Evolutionary conservation across 2,113 vertebrate genomes (phyloP), one percentile per base, ranked within the genome.

Genomic region (Sarotherodon lohbergeri): DNA sequence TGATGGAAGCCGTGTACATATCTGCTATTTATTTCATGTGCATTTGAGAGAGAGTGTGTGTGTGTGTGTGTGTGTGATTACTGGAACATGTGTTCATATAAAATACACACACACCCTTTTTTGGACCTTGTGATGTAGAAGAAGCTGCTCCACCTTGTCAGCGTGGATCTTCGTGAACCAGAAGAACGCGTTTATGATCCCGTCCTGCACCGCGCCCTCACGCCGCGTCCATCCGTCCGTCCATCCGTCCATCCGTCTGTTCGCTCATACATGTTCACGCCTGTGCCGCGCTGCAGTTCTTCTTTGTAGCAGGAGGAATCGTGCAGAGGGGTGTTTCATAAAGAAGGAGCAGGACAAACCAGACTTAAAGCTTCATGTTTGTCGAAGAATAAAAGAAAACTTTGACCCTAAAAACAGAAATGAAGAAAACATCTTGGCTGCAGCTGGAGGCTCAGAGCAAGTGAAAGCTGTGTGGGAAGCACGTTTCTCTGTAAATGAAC

Each of bases 1-100:
- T 79, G 13, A 73, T 89, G 57, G 66, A 84, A 4, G 10, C 59
- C 61, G 83, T 95, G 89, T 92, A 94, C 41, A 95, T 94, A 94
- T 83, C 24, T 86, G 50, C 50, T 95, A 95, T 96, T 96, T 96
- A 95, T 96, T 95, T 95, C 56, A 16, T 79, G 12, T 57, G 76
- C 76, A 48, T 87, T 80, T 81, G 52, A 66, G 57, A 46, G 80
- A 84, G 63, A 76, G 36, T 52, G 76, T 73, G 54, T 82, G 82
- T 36, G 80, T 29, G 48, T 27, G 68, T 13, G 55, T 5, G 78
- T 55, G 19, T 52, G 66, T 46, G 55, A 16, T 4, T 71, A 16
- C 34, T 71, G 36, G 12, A 87, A 39, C 39, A 17, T 36, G 24
- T 86, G 57, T 79, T 87, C 11, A 29, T 87, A 84, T 73, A 56